Base-by-base conservation (phyloP, 23 tunicate genomes). In the Diplosoma virens region DNA sequence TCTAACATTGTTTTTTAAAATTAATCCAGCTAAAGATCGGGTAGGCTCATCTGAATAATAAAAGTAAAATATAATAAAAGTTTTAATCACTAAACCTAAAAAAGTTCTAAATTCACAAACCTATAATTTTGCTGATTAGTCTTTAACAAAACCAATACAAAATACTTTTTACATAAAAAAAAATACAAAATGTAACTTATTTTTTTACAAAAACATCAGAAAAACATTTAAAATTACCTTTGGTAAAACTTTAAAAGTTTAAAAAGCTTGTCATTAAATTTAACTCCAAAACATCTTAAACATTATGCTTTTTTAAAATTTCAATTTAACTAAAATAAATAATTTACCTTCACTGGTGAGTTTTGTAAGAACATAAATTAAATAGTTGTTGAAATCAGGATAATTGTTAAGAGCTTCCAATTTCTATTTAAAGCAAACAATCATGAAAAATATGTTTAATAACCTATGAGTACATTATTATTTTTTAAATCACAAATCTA, bases 361-460 rank as follows among this genome's bases (percentile, higher is more conserved):
- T 53, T 92, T 92, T 25, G 97, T 92, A 25, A 92, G 84, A 36
- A 85, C 97, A 60, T 79, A 92, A 5, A 92, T 92, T 64, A 93
- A 36, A 32, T 93, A 93, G 46, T 93, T 93, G 81, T 93, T 86
- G 67, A 93, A 93, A 56, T 93, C 98, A 16, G 98, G 98, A 67
- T 73, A 93, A 1, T 60, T 73, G 37, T 87, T 87, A 73, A 93
- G 53, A 27, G 77, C 80, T 20, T 87, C 94, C 47, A 93, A 56
- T 82, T 87, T 93, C 89, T 86, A 50, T 30, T 64, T 47, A 23
- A 72, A 4, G 24, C 17, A 6, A 41, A 14, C 14, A 41, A 41
- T 41, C 50, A 41, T n/a, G n/a, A n/a, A n/a, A n/a, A n/a, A n/a
- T n/a, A n/a, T n/a, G n/a, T n/a, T n/a, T n/a, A n/a, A n/a, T n/a